Percentiles rank a stretch among this genome's conserved stretches.
Conservation (phyloP, 2,113 vertebrate genomes). For the Todiramphus chloris region DNA sequence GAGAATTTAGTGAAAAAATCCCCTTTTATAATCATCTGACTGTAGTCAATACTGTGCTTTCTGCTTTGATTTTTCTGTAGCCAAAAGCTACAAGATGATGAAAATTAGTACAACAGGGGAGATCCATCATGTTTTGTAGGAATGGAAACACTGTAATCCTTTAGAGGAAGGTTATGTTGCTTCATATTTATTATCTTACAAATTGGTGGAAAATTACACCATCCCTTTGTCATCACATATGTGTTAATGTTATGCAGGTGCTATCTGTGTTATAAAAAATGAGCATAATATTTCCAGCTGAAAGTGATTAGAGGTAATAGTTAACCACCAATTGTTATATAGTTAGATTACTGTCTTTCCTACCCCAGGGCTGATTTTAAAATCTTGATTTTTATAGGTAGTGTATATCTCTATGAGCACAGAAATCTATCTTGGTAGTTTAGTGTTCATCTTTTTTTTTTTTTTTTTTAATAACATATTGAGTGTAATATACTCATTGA, state of each 20-base stretch:
- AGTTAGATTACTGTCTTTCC: neutral
- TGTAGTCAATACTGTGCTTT: neutral
- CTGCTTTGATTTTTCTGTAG: neutral
- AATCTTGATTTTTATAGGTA: neutral
- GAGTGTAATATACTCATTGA: neutral
- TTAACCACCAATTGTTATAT: neutral
- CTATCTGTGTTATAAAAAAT: neutral
- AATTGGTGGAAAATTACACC: neutral
- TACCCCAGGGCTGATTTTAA: neutral
- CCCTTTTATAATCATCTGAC: neutral
- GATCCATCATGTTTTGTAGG: neutral
- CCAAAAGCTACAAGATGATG: neutral
- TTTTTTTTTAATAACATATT: neutral
- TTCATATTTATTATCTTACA: neutral
- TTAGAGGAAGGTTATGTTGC: neutral
- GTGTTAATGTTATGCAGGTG: neutral
- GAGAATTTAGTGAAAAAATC: neutral
- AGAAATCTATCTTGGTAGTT: neutral
- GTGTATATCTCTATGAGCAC: neutral
- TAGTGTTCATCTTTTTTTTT: neutral
- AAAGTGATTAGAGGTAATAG: neutral
- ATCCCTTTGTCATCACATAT: neutral
- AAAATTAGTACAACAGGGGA: neutral
- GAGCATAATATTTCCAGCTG: neutral
- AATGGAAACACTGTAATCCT: neutral